Base-by-base conservation (phyloP, 2,888 invertebrate species). In the Eupithecia vulgata region DNA sequence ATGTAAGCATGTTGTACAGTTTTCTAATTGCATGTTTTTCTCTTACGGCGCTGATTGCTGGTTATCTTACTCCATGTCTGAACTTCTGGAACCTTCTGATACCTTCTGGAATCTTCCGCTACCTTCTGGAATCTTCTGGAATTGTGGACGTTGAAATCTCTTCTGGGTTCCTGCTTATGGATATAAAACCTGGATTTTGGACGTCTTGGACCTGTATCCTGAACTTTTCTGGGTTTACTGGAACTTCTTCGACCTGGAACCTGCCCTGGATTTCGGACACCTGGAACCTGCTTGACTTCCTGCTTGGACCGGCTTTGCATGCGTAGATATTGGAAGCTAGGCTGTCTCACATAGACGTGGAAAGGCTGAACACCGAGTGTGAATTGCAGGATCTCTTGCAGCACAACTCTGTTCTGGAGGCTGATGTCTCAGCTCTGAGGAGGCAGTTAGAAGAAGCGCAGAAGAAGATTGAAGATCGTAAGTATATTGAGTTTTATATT, bases 321-420 rank as follows among this genome's bases (percentile, higher is more conserved):
- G 66, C 65, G 83, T 86, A 97, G 97, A 95, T 95, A 80, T 90
- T 96, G 82, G 94, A 95, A 80, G 95, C 95, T 83, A 96, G 95
- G 87, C 92, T 96, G 77, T 95, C 95, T 79, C 96, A 96, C 85
- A 94, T 95, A 62, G 95, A 95, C 72, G 95, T 94, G 74, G 96
- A 96, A 87, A 95, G 96, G 90, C 92, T 96, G 85, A 95, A 92
- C 72, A 92, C 96, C 30, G 96, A 96, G 93, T 89, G 86, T 88
- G 90, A 89, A 87, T 89, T 89, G 76, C 95, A 96, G 91, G 96
- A 96, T 83, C 89, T 96, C 77, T 90, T 96, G 76, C 95, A 96
- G 84, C 96, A 97, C 85, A 97, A 97, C 87, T 95, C 95, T 78
- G 95, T 96, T 75, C 88, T 97, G 66, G 96, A 96, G 82, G 93